Conservation (phyloP, 2,797 vertebrate genomes). For the Rousettus madagascariensis region DNA sequence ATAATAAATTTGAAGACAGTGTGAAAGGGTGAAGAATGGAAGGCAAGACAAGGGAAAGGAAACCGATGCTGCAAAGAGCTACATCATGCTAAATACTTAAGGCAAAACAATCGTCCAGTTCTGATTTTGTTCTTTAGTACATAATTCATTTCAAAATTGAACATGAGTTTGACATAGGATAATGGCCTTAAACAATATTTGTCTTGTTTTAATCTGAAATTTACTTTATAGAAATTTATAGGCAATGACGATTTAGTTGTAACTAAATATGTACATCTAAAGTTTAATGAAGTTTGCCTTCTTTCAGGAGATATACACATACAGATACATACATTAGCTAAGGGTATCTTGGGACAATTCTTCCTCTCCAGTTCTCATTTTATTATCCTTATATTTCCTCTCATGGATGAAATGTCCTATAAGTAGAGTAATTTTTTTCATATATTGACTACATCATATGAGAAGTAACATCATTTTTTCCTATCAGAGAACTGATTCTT, state of each 20-base stretch:
- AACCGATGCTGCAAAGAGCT: neutral
- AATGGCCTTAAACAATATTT: neutral
- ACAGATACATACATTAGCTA: neutral
- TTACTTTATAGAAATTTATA: neutral
- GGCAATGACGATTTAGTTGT: neutral
- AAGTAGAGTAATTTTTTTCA: neutral
- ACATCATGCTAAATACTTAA: neutral
- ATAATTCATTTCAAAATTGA: neutral
- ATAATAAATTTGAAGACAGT: neutral
- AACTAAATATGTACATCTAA: neutral
- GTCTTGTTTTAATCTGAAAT: neutral
- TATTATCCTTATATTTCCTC: neutral
- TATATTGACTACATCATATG: neutral
- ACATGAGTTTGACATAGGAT: neutral
- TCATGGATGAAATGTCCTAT: neutral
- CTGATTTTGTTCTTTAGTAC: neutral
- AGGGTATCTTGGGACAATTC: neutral
- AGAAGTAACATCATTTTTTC: neutral
- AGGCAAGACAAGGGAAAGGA: neutral
- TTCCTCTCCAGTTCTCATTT: neutral
- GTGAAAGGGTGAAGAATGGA: neutral
- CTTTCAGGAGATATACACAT: neutral
- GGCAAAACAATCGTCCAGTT: neutral
- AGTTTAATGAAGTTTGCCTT: neutral
- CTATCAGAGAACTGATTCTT: neutral